phyloP scores from a whole-genome alignment of 1,140 invertebrate genomes.

The Watersipora subatra region DNA sequence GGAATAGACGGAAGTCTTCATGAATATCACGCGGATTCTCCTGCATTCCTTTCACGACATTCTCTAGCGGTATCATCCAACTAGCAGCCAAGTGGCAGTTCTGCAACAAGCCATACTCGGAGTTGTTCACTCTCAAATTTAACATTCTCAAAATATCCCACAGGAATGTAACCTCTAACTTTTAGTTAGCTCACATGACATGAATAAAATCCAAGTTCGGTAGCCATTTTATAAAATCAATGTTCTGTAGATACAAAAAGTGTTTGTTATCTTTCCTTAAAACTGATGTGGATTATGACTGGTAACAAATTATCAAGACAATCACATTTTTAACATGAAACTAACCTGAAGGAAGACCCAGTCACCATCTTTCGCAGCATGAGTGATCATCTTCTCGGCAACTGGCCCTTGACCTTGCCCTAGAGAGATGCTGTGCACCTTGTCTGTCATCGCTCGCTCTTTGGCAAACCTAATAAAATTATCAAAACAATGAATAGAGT shows the following conservation, averaged over 20 bases:
- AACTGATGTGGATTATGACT: too few species aligned
- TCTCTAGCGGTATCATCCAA: conserved; percentile 41
- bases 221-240: too few species aligned
- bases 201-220: background rate
- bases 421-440: conserved; percentile 44
- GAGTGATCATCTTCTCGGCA: conserved; percentile 36
- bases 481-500: background rate
- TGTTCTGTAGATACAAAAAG: too few species aligned
- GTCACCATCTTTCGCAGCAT: conserved; percentile 35
- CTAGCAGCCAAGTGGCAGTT: conserved; percentile 42
- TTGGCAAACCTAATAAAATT: conserved; percentile 4
- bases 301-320: too few species aligned
- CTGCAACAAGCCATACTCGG: conserved; percentile 19
- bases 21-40: conserved; percentile 34
- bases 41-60: conserved; percentile 29
- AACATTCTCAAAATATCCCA: too few species aligned
- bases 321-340: too few species aligned
- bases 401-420: conserved; percentile 43
- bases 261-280: too few species aligned
- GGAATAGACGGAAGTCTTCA: conserved; percentile 37
- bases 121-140: too few species aligned
- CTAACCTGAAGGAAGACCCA: conserved; percentile 41
- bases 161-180: too few species aligned
- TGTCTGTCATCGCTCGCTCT: background rate
- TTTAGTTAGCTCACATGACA: background rate